Base-by-base conservation (phyloP, 1,140 invertebrate species). In the Pissodes strobi region DNA sequence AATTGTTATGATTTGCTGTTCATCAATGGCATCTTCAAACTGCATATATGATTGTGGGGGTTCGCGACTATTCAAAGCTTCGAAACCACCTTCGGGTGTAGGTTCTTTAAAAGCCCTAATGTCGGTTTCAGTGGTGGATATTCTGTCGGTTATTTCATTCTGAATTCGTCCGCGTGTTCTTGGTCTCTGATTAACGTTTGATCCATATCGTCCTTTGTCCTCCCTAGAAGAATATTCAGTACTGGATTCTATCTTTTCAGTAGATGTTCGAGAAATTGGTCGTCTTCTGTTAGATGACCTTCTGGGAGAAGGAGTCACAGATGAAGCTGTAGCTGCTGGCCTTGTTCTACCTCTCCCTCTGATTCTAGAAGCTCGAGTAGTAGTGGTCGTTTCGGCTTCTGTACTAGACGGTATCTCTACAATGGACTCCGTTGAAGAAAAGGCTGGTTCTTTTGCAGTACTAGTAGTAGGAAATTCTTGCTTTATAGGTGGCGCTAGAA, bases 371-470 rank as follows among this genome's bases (percentile, higher is more conserved):
- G 64, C 64, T 3, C 41, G 53, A 41, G 66, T 68, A 21, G 81
- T 82, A 61, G 78, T 77, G 23, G 81, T 76, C 72, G 81, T 66
- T 48, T 82, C 79, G 57, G 79, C 78, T 57, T 81, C 75, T 70
- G 81, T 78, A 56, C 65, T 63, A 39, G 71, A 61, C 39, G 71
- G 56, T 66, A 69, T 67, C 72, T 72, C 63, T 61, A 25, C 19
- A 41, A 34, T n/a, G 18, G 39, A 5, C 17, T 41, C 27, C 4
- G 30, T 41, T 30, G 13, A 30, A 49, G 13, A 22, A 6, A 13
- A 15, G 10, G 34, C 18, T 34, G 10, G 21, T 4, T 39, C 21
- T 18, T 21, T 6, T 17, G n/a, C 15, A 2, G 12, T n/a, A 18
- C 12, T 12, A 8, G 37, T 38, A 2, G n/a, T 15, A 0, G 37